Conservation (phyloP, 1,140 invertebrate species). For the Cepaea nemoralis region DNA sequence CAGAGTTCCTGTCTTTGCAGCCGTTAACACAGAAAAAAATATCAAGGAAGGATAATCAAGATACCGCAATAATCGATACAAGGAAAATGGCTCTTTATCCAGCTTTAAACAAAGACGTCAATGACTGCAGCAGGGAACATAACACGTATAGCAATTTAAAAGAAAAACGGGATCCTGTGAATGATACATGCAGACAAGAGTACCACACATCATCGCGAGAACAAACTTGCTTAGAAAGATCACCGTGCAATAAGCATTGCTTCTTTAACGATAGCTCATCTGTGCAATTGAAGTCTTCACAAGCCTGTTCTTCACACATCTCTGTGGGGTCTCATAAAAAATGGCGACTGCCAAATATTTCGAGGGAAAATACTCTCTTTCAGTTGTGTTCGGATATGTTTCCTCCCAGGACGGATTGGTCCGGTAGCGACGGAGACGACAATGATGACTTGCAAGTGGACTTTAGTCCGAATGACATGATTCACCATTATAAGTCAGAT, state of each 20-base stretch:
- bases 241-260: too few species aligned
- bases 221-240: too few species aligned
- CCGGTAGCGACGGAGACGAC: background rate
- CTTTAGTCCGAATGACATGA: background rate
- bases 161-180: background rate
- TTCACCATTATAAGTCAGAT: background rate
- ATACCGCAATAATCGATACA: background rate
- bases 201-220: background rate
- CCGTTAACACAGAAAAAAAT: background rate
- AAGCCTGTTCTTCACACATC: background rate
- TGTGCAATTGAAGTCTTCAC: too few species aligned
- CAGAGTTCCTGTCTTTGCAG: background rate
- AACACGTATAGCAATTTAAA: background rate
- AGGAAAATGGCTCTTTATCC: background rate
- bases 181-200: background rate
- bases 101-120: too few species aligned
- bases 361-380: background rate
- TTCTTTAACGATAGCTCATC: too few species aligned
- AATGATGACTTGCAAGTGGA: background rate
- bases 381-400: background rate
- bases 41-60: background rate
- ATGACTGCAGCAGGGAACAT: background rate
- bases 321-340: background rate
- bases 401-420: background rate
- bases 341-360: background rate